Evolutionary conservation across 1,140 invertebrate species (phyloP), one percentile per base, ranked within the genome.

Genomic region (Amphibalanus amphitrite): DNA sequence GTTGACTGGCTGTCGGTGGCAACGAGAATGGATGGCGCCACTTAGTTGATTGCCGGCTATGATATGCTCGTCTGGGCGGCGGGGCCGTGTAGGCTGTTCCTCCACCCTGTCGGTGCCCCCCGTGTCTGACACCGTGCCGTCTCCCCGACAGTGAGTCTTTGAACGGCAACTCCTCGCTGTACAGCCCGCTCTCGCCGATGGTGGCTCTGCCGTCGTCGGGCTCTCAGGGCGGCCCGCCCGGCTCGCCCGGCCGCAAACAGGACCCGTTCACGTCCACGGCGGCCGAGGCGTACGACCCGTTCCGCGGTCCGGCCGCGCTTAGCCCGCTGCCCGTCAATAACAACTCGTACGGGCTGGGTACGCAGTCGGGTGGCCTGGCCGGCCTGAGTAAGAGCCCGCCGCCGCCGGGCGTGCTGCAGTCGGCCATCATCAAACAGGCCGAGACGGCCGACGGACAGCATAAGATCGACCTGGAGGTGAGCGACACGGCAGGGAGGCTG

Each of bases 381-480:
- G 71, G 30, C 38, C 84, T 91, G 76, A 87, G 87, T 83, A 92
- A 92, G 84, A 90, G 89, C 82, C 90, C 90, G 78, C 89, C 89
- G 78, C 90, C 89, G 69, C 76, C 72, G 75, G 89, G 79, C 71
- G 71, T 76, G 68, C 71, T 30, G 10, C 68, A 30, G 33, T 13
- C 68, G 10, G 68, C 68, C 29, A 38, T 30, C 68, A 69, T 59
- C 47, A 59, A 59, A 20, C 68, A 69, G 33, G 68, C 68, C 10
- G 68, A 30, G 68, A 38, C 23, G 29, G 68, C 33, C 29, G 68
- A 30, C 68, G 68, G 29, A 3, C 29, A 30, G 29, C 29, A 30
- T 20, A 69, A 30, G 33, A 20, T 69, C 68, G 68, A 38, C 68
- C 68, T 30, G 1, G 33, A 38, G 29, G 68, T 30, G 29, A 30